Evolutionary conservation across 2,888 invertebrate species (phyloP), one percentile per base, ranked within the genome.

Genomic region (Gari tellinella): DNA sequence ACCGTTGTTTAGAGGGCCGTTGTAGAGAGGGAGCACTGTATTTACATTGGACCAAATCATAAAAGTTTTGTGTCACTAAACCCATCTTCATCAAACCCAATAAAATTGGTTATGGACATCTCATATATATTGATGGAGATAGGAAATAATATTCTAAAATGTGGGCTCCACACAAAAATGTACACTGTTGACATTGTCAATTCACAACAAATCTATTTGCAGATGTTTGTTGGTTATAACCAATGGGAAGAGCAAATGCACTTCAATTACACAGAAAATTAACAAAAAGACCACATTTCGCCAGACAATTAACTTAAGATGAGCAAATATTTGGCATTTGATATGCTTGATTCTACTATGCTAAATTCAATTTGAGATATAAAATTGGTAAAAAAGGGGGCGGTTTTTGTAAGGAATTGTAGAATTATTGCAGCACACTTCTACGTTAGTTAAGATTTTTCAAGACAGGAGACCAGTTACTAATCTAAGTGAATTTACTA

Each of bases 261-360:
- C 55, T 76, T 12, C 64, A 72, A 21, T 25, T 73, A 2, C 67
- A 80, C 43, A 53, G 72, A 52, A 70, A 68, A 63, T 46, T 73
- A n/a, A 74, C 51, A 21, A 49, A n/a, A 65, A 43, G 80, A 77
- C 10, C 73, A 76, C 52, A 43, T 80, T 14, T 53, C 31, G 52
- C 66, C 51, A 17, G 55, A 69, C n/a, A 41, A 19, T n/a, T 68
- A 69, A 57, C n/a, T 49, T 7, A 70, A 72, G 48, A 80, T 80
- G 63, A 26, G 65, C n/a, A 79, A 69, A n/a, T 41, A 72, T 38
- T 41, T 79, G 17, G 79, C 78, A 23, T 52, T 67, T 31, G 65
- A 80, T 23, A 38, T 75, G 1, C 41, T 80, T 17, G 58, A 72
- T 51, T 43, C 45, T 25, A 51, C 60, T 17, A 75, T 75, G 66